These are phyloP conservation scores for Paramormyrops hopkinsi DNA, from an alignment of 2,797 vertebrate genomes.

Conservation along the genomic window DNA sequence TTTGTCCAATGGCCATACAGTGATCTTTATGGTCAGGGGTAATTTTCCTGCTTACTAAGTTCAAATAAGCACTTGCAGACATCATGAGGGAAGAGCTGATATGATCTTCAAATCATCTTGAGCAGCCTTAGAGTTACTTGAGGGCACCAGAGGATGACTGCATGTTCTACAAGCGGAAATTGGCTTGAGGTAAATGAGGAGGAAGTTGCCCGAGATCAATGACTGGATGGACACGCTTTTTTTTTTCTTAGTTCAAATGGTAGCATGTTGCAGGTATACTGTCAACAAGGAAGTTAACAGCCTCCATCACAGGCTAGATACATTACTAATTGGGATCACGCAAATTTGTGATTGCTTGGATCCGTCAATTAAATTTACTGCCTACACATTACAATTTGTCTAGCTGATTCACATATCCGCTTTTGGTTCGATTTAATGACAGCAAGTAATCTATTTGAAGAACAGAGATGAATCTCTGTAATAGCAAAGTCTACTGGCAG, in stretches of 20 bases:
- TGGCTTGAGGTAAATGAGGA: not conserved
- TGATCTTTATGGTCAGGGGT: not conserved
- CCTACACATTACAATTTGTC: not conserved
- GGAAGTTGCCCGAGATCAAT: not conserved
- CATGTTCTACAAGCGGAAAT: not conserved
- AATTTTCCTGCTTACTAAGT: not conserved
- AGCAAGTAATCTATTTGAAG: not conserved
- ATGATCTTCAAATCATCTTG: not conserved
- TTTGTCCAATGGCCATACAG: not conserved
- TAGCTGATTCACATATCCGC: not conserved
- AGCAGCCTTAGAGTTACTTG: not conserved
- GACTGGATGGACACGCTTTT: not conserved
- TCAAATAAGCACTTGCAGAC: not conserved
- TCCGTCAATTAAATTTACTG: not conserved
- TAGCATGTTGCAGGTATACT: not conserved
- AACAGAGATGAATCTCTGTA: not conserved
- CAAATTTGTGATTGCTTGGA: not conserved
- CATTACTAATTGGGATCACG: not conserved
- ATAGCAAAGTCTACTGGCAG: not conserved
- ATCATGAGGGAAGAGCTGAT: not conserved
- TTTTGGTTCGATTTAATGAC: not conserved
- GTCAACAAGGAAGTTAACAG: not conserved
- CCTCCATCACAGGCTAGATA: not conserved
- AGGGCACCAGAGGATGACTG: not conserved
- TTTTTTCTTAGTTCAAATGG: not conserved